Evolutionary conservation across 2,888 invertebrate species (phyloP), one percentile per base, ranked within the genome.

Genomic region (Oscheius sp.): DNA sequence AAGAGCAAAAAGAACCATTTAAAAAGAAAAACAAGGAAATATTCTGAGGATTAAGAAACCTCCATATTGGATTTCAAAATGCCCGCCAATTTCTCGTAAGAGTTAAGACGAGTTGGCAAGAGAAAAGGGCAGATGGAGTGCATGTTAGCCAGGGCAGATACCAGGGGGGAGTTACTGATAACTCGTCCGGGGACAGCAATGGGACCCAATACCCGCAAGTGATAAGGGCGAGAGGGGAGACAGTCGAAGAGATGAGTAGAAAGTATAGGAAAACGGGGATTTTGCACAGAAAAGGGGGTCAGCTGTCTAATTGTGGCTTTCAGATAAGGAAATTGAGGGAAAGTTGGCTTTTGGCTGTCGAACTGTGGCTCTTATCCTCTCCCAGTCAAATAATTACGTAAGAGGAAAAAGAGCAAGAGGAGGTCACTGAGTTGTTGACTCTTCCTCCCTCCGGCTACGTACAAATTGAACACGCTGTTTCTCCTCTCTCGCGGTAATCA

Each of bases 61-160:
- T 6, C 21, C 21, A 23, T n/a, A 18, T 2, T 23, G 55, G 3
- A 21, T 21, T 18, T 21, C 55, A 55, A 18, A 21, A 21, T 18
- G 23, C 2, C 23, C 55, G 23, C 7, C 55, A 25, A 55, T 6
- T 18, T 12, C 18, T 49, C 13, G 49, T 43, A 13, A 13, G 49
- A 18, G 18, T 49, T 49, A n/a, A 43, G 27, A n/a, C 29, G 61
- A 41, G 61, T 41, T 45, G 41, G 9, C 41, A 29, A 25, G 41
- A 49, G 56, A 53, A 69, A 69, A 55, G 69, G 56, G 69, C 55
- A 69, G 35, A 69, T 13, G 18, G 55, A 69, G 69, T 66, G 52
- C 66, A 66, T 49, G 35, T 35, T 35, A 35, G 35, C 35, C 35
- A 9, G 35, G 35, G 35, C 25, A 49, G 66, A 66, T 66, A 66